Percentiles rank a stretch among this genome's conserved stretches.
Conservation (phyloP, 2,888 invertebrate genomes). For the Yponomeuta evonymella region DNA sequence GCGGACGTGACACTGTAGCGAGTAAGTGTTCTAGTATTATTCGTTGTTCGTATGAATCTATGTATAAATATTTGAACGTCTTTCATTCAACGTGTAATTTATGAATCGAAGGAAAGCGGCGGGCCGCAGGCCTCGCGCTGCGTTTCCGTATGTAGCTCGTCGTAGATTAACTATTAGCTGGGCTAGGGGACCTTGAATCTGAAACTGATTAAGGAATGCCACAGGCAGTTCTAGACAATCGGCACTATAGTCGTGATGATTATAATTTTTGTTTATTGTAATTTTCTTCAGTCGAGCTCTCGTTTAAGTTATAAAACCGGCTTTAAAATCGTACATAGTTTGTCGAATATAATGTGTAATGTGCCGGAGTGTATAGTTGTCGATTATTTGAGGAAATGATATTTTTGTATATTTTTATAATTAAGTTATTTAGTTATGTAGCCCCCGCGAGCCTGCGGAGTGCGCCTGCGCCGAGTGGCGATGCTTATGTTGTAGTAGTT, state of each 20-base stretch:
- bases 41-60: constrained; percentile 76
- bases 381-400: constrained; percentile 74
- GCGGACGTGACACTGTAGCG: constrained; percentile 50
- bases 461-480: constrained; percentile 46
- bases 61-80: constrained; percentile 76
- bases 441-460: constrained; percentile 45
- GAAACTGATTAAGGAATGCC: constrained; percentile 60
- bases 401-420: constrained; percentile 75
- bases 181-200: constrained; percentile 76
- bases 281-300: constrained; percentile 69
- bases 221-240: constrained; percentile 75
- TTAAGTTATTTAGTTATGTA: constrained; percentile 68
- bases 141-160: constrained; percentile 70
- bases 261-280: constrained; percentile 59
- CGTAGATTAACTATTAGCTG: constrained; percentile 74
- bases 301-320: constrained; percentile 71
- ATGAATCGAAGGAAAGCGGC: constrained; percentile 64
- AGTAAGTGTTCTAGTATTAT: constrained; percentile 75
- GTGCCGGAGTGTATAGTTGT: constrained; percentile 70
- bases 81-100: constrained; percentile 73
- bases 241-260: constrained; percentile 72
- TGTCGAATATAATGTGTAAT: constrained; percentile 58
- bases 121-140: constrained; percentile 44
- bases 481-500: constrained; percentile 49
- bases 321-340: constrained; percentile 67